phyloP scores from a whole-genome alignment of 2,888 invertebrate species.

The Serrognathus titanus region DNA sequence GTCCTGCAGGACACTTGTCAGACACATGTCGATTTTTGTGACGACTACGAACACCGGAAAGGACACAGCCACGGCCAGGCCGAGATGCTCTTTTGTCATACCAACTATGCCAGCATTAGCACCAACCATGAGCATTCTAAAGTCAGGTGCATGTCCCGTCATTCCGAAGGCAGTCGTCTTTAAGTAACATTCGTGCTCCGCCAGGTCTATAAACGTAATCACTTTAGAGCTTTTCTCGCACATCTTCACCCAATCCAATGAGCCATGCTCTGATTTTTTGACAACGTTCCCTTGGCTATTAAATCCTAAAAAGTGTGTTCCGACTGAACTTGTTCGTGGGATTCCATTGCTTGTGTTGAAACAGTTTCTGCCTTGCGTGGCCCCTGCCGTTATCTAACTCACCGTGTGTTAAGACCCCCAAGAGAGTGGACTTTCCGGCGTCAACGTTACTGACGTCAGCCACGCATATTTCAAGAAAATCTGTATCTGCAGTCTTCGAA shows the following conservation, averaged over 20 bases:
- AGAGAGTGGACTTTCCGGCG: constrained; percentile 95
- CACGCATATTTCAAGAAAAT: constrained; percentile 93
- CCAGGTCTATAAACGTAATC: constrained; percentile 97
- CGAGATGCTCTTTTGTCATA: constrained; percentile 97
- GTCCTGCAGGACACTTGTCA: constrained; percentile 88
- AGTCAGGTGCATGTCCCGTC: constrained; percentile 99
- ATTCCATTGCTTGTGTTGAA: constrained; percentile 99
- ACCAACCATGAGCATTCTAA: constrained; percentile 98
- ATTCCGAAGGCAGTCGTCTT: constrained; percentile 99
- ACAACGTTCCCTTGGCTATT: constrained; percentile 92
- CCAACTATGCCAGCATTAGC: constrained; percentile 98
- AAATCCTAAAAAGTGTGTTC: constrained; percentile 98
- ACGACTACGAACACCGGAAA: constrained; percentile 99
- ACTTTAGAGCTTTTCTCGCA: constrained; percentile 97
- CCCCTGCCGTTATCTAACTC: constrained; percentile 97
- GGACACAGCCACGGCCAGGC: constrained; percentile 89
- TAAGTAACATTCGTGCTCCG: constrained; percentile 97
- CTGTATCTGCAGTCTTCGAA: constrained; percentile 66
- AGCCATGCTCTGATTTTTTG: constrained; percentile 94
- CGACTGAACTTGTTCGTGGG: constrained; percentile 97
- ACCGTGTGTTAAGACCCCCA: constrained; percentile 97
- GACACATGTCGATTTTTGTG: constrained; percentile 99
- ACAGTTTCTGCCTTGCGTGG: constrained; percentile 89
- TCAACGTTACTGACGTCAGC: constrained; percentile 99
- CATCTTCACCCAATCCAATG: constrained; percentile 98